Evolutionary conservation across 2,888 invertebrate genomes (phyloP).

Genomic region (Linnaemya tessellans): DNA sequence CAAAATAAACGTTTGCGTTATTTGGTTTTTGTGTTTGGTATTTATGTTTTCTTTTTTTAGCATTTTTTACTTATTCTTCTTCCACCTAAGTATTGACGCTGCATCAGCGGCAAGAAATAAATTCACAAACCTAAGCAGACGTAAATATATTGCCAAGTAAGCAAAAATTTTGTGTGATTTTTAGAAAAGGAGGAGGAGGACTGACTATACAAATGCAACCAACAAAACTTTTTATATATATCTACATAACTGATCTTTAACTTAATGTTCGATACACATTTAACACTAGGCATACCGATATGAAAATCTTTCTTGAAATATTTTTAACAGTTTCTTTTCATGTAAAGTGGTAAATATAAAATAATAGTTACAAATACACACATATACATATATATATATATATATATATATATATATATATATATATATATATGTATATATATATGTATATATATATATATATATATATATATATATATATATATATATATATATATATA

Average conservation of each 20-base stretch:
- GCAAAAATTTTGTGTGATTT: slow-evolving; percentile 30
- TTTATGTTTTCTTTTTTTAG: not conserved
- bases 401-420: too few relatives aligned
- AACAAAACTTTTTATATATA: slow-evolving; percentile 20
- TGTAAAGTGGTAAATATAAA: too few relatives aligned
- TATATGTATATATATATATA: too few relatives aligned
- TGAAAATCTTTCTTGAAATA: not conserved
- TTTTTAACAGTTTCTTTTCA: too few relatives aligned
- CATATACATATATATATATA: too few relatives aligned
- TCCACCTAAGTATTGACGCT: slow-evolving; percentile 41
- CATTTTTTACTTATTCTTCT: slow-evolving; percentile 26
- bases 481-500: too few relatives aligned
- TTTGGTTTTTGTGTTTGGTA: not conserved
- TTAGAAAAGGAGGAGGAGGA: slow-evolving; percentile 51
- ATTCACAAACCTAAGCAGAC: not conserved
- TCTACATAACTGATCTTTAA: not conserved
- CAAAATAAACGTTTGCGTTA: slow-evolving; percentile 7
- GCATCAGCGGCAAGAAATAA: slow-evolving; percentile 7
- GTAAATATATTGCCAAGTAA: slow-evolving; percentile 19
- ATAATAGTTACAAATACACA: too few relatives aligned
- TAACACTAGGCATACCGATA: slow-evolving; percentile 34
- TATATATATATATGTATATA: too few relatives aligned
- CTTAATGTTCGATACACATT: slow-evolving; percentile 18
- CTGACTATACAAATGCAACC: slow-evolving; percentile 18
- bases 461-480: too few relatives aligned